Percentiles rank a stretch among this genome's conserved stretches.
phyloP scores from a whole-genome alignment of 2,113 vertebrate species.

The Petroica traversi region DNA sequence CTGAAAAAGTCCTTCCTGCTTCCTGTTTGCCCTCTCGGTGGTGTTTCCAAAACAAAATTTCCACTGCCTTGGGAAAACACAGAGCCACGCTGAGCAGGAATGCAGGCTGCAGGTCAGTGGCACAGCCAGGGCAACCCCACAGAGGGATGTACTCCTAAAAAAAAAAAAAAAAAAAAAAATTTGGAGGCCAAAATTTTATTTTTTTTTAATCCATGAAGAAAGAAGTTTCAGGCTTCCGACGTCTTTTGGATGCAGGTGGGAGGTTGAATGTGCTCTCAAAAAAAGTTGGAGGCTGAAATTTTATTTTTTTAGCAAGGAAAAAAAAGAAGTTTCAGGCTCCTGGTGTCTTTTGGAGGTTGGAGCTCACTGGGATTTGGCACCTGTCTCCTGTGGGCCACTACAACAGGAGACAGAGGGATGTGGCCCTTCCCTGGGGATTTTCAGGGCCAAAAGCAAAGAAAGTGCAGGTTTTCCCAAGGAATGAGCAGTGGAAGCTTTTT shows the following conservation, averaged over 20 bases:
- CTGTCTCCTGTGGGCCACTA: accelerated
- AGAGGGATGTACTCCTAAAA: not conserved
- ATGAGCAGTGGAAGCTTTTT: accelerated
- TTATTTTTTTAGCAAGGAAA: not conserved
- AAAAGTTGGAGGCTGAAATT: not conserved
- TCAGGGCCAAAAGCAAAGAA: not conserved
- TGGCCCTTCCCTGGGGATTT: accelerated
- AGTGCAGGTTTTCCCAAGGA: not conserved
- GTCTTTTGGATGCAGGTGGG: not conserved
- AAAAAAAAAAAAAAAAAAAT: too few relatives aligned
- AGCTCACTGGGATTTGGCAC: not conserved
- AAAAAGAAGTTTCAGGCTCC: not conserved
- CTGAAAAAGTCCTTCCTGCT: constrained; percentile 38
- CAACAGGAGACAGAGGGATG: accelerated
- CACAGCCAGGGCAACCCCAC: not conserved
- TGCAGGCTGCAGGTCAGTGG: not conserved
- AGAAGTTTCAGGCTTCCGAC: not conserved
- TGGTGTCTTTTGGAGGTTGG: not conserved
- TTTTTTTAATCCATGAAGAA: not conserved
- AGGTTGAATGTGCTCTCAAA: too few relatives aligned
- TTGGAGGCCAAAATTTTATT: not conserved
- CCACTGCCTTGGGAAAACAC: not conserved
- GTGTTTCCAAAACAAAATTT: constrained; percentile 51
- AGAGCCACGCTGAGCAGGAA: constrained; percentile 16
- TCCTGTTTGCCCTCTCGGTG: constrained; percentile 36